phyloP scores from a whole-genome alignment of 2,797 vertebrate genomes.

The Sebastes minor region DNA sequence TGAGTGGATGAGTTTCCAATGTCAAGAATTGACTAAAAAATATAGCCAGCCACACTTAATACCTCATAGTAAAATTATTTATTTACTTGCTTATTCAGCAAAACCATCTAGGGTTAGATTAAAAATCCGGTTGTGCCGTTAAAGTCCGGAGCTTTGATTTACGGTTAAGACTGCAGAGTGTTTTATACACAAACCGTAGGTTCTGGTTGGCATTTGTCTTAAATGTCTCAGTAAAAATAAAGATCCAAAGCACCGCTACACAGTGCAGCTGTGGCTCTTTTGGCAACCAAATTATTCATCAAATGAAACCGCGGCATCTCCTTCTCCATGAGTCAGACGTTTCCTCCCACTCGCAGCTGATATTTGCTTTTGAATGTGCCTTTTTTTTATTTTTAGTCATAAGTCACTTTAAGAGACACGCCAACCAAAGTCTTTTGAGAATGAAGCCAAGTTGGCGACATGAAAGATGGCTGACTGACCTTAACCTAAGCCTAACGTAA shows the following conservation, averaged over 20 bases:
- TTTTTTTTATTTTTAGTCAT: slow-evolving; percentile 4
- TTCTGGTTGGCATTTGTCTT: background rate
- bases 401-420: background rate
- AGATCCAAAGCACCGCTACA: background rate
- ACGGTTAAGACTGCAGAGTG: too few relatives aligned
- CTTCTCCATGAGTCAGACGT: slow-evolving; percentile 23
- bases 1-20: background rate
- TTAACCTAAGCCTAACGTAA: background rate
- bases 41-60: background rate
- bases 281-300: slow-evolving; percentile 12
- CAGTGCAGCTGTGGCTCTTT: slow-evolving; percentile 1
- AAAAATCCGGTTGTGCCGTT: background rate
- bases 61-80: background rate
- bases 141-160: background rate
- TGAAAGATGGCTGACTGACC: background rate
- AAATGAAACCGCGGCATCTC: slow-evolving; percentile 8
- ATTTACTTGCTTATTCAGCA: background rate
- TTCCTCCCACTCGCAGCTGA: slow-evolving; percentile 41
- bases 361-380: slow-evolving; percentile 33
- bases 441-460: background rate
- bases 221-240: background rate
- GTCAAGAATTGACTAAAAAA: background rate
- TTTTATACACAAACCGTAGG: background rate
- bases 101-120: background rate
- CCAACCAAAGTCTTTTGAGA: background rate